A percentile compares a stretch with the other conserved stretches of the same genome.
These are phyloP conservation scores for Poecile atricapillus DNA, from an alignment of 2,113 vertebrate genomes.

Conservation along the genomic window DNA sequence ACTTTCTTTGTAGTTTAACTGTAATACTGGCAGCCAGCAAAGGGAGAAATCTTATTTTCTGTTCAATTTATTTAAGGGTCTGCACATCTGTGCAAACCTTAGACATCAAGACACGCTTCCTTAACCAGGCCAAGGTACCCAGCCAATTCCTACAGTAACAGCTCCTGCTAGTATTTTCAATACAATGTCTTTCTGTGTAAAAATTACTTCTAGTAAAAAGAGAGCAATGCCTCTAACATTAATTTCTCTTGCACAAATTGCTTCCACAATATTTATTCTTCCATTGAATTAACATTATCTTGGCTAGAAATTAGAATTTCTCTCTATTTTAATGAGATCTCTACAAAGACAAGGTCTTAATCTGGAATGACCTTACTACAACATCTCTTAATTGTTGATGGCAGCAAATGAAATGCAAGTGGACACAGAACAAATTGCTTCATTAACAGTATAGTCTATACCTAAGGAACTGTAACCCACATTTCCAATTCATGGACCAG, in stretches of 20 bases:
- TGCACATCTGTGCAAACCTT: slow-evolving; percentile 33
- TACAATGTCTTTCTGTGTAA: neutral
- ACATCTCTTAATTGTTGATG: slow-evolving; percentile 69
- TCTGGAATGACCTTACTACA: slow-evolving; percentile 60
- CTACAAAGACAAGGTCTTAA: slow-evolving; percentile 62
- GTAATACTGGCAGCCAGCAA: slow-evolving; percentile 30
- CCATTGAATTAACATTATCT: slow-evolving; percentile 39
- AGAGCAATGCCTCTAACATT: neutral
- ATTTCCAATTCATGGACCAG: slow-evolving; percentile 53
- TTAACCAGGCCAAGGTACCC: neutral
- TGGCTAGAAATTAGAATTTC: slow-evolving; percentile 44
- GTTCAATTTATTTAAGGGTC: slow-evolving; percentile 55
- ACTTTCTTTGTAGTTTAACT: slow-evolving; percentile 57
- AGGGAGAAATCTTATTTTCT: slow-evolving; percentile 60
- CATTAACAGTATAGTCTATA: slow-evolving; percentile 65
- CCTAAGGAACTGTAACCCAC: slow-evolving; percentile 50
- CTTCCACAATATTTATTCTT: slow-evolving; percentile 47
- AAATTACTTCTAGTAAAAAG: neutral
- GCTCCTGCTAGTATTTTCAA: neutral
- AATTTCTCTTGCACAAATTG: slow-evolving; percentile 1
- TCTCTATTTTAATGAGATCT: slow-evolving; percentile 59
- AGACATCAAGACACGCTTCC: neutral
- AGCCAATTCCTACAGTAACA: neutral
- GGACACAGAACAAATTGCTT: slow-evolving; percentile 78
- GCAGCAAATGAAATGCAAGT: slow-evolving; percentile 73